phyloP scores from a whole-genome alignment of 2,797 vertebrate genomes.

The Iguana delicatissima region DNA sequence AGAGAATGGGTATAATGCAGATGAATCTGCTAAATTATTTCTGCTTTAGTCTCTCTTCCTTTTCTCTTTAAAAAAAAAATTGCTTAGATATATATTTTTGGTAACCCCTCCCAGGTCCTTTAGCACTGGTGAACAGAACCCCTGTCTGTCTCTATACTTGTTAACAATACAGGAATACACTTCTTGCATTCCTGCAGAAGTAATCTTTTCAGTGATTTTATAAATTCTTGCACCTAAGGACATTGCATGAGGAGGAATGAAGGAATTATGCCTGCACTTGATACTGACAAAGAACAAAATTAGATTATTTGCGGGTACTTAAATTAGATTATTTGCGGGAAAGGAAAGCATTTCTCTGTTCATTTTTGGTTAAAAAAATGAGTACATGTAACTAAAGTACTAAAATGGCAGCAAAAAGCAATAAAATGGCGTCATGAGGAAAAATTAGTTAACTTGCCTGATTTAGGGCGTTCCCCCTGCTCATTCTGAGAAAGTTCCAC shows the following conservation, averaged over 20 bases:
- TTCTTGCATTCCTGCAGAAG: not conserved
- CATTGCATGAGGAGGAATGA: accelerated
- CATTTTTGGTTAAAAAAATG: not conserved
- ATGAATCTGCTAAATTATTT: not conserved
- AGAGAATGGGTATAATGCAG: too few species aligned
- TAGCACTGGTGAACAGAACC: not conserved
- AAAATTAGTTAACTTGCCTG: conserved; percentile 47
- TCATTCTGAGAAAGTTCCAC: not conserved
- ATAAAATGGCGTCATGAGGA: conserved; percentile 77
- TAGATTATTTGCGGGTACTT: conserved; percentile 7
- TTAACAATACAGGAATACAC: not conserved
- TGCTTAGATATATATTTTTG: not conserved
- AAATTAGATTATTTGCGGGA: conserved; percentile 17
- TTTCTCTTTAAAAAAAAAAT: not conserved
- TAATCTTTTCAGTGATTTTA: conserved; percentile 40
- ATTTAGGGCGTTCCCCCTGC: conserved; percentile 31
- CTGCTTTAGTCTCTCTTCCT: not conserved
- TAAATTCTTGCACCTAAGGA: conserved; percentile 30
- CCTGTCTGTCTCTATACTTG: not conserved
- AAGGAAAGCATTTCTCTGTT: conserved; percentile 29
- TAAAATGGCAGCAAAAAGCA: conserved; percentile 79
- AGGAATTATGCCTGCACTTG: not conserved
- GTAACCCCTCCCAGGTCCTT: not conserved
- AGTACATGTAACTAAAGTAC: conserved; percentile 24
- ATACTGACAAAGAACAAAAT: conserved; percentile 3